Evolutionary conservation across 2,113 vertebrate genomes (phyloP), one percentile per base, ranked within the genome.

Genomic region (Periophthalmodon schlosseri): DNA sequence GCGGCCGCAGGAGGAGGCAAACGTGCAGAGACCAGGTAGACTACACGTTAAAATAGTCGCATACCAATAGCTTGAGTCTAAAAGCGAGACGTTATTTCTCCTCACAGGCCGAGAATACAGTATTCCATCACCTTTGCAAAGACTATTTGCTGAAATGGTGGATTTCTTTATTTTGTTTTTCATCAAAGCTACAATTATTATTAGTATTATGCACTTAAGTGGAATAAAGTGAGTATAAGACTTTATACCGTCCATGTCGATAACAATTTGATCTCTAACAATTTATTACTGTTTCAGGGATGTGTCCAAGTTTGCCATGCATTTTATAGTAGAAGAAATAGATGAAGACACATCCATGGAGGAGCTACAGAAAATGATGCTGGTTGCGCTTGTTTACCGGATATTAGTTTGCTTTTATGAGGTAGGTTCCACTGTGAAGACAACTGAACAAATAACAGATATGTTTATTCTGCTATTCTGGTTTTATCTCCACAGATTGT

Each of bases 321-420:
- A 99, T 94, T 99, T 99, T 82, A 97, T 99, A 78, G 97, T 98
- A 93, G 98, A 99, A 90, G 97, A 99, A 91, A 99, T 99, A 73
- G 97, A 99, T 82, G 97, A 99, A 88, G 97, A 99, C 74, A 99
- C 97, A 0, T 99, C 98, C 2, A 97, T 99, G 96, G 98, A 99
- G 91, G 98, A 99, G 67, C 86, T 99, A 73, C 98, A 99, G 93
- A 99, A 98, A 91, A 99, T 99, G 97, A 97, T 99, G 97, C 80
- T 97, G 39, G 96, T 99, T 74, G 98, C 97, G 23, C 95, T 99
- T 71, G 95, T 99, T 82, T 99, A 99, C 90, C 94, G 97, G 86
- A 87, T 99, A 70, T 87, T 99, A 80, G 98, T 99, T 83, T 99
- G 98, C 92, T 95, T 98, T 86, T 99, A 99, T 90, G 98, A 99